These are phyloP conservation scores for Bubo bubo DNA, from an alignment of 2,113 vertebrate species.

Conservation along the genomic window DNA sequence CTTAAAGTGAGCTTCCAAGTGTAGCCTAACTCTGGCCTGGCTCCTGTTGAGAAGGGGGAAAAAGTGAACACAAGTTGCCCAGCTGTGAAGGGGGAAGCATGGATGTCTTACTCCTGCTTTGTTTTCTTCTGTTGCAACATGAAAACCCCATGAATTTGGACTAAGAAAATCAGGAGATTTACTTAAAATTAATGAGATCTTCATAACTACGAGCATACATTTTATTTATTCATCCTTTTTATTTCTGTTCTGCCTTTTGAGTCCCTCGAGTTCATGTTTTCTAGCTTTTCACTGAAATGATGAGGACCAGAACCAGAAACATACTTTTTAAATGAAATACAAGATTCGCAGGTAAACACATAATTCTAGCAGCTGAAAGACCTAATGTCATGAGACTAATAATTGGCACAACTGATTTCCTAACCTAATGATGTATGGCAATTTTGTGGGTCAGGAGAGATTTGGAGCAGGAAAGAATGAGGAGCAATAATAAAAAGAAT, in stretches of 20 bases:
- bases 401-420: neutral
- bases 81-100: accelerated
- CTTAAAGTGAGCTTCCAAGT: neutral
- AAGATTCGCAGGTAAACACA: constrained; percentile 4
- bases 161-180: neutral
- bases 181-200: neutral
- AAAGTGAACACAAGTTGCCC: neutral
- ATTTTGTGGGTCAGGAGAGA: constrained; percentile 11
- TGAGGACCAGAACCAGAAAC: neutral
- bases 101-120: neutral
- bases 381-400: neutral
- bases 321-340: neutral
- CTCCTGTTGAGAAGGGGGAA: neutral
- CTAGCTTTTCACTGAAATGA: neutral
- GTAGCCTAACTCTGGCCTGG: accelerated
- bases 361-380: neutral
- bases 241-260: neutral
- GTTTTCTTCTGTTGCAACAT: neutral
- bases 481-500: neutral
- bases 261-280: neutral
- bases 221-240: neutral
- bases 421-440: neutral
- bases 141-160: neutral
- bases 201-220: neutral
- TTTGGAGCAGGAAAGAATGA: neutral